These are phyloP conservation scores for Cheilosia impressa DNA, from an alignment of 2,888 invertebrate species.

Conservation along the genomic window DNA sequence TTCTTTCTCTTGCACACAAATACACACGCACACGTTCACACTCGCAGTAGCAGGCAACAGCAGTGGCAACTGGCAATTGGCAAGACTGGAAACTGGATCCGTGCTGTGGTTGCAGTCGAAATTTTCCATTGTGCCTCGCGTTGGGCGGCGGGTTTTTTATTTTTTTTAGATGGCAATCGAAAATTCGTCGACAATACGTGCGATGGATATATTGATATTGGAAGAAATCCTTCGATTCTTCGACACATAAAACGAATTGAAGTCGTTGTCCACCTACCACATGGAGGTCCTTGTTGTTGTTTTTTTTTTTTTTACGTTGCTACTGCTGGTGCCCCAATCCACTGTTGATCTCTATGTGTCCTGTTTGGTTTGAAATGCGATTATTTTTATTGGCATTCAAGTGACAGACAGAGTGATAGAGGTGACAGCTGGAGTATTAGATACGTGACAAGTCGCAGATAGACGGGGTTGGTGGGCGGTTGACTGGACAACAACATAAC, in stretches of 20 bases:
- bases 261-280: constrained; percentile 51
- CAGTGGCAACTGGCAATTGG: constrained; percentile 2
- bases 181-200: constrained; percentile 63
- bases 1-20: constrained; percentile 43
- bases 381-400: constrained; percentile 75
- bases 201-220: constrained; percentile 66
- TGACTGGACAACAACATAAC: constrained; percentile 10
- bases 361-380: constrained; percentile 64
- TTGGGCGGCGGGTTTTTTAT: constrained; percentile 41
- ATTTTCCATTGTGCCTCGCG: constrained; percentile 52
- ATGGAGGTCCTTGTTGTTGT: constrained; percentile 7
- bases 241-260: constrained; percentile 57
- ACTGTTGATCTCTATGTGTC: constrained; percentile 64
- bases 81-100: constrained; percentile 6
- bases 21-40: constrained; percentile 21
- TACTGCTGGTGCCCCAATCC: constrained; percentile 30
- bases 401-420: constrained; percentile 74
- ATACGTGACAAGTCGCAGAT: constrained; percentile 69
- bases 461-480: background rate
- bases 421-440: constrained; percentile 74
- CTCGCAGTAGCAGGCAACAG: constrained; percentile 2
- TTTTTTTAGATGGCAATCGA: constrained; percentile 43
- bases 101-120: constrained; percentile 53
- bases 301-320: constrained; percentile 4
- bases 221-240: constrained; percentile 50